phyloP scores from a whole-genome alignment of 2,797 vertebrate genomes.

The Syngnathus rostellatus region DNA sequence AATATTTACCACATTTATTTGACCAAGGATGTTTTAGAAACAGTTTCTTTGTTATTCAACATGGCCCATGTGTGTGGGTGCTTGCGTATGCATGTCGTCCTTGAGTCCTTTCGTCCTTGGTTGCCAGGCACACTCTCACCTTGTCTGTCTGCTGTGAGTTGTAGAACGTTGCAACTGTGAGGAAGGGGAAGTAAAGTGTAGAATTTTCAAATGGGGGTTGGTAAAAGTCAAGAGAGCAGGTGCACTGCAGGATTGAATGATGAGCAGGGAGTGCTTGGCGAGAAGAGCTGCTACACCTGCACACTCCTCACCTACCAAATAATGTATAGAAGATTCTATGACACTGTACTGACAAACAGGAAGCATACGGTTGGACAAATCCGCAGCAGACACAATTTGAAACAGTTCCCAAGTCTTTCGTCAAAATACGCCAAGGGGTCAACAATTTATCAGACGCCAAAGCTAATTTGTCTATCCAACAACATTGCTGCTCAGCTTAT shows the following conservation, averaged over 20 bases:
- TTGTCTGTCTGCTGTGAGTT: conserved; percentile 7
- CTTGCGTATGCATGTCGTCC: background rate
- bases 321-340: conserved; percentile 1
- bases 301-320: background rate
- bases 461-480: too few species aligned
- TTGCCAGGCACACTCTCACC: conserved; percentile 2
- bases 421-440: background rate
- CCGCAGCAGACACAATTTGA: background rate
- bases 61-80: background rate
- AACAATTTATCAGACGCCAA: background rate
- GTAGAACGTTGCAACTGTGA: conserved; percentile 7
- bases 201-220: background rate
- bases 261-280: conserved; percentile 3
- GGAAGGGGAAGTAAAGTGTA: conserved; percentile 9
- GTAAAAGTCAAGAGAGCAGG: conserved; percentile 10
- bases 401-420: background rate
- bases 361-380: too few species aligned
- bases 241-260: conserved; percentile 21
- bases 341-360: background rate
- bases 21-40: background rate
- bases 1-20: background rate
- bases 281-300: background rate
- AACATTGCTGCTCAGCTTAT: too few species aligned
- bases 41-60: background rate
- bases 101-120: background rate